These are phyloP conservation scores for Diploptera punctata DNA, from an alignment of 2,888 invertebrate species.

Conservation along the genomic window DNA sequence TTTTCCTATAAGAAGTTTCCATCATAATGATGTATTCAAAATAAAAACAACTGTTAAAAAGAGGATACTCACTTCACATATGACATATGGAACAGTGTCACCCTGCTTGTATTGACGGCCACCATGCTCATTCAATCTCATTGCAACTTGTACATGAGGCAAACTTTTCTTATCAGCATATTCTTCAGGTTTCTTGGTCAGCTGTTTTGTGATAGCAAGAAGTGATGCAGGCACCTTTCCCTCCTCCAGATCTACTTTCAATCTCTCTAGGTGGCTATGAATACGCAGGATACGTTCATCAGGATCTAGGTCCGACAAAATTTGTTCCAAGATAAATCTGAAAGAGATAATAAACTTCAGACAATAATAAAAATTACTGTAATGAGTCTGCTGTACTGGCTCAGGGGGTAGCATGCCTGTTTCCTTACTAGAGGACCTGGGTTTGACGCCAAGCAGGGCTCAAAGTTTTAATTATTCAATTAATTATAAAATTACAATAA, in stretches of 20 bases:
- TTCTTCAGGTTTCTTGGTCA: slow-evolving; percentile 93
- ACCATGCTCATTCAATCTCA: slow-evolving; percentile 73
- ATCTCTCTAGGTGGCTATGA: slow-evolving; percentile 76
- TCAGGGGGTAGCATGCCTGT: too few species aligned
- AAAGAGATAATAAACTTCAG: slow-evolving; percentile 39
- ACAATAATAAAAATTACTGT: too few species aligned
- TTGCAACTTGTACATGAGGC: slow-evolving; percentile 92
- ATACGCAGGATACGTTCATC: slow-evolving; percentile 90
- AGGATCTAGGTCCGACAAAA: slow-evolving; percentile 77
- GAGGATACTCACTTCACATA: slow-evolving; percentile 79
- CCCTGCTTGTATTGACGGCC: slow-evolving; percentile 88
- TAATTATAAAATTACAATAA: too few species aligned
- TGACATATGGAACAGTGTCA: slow-evolving; percentile 94
- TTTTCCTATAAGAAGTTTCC: too few species aligned
- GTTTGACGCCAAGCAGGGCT: too few species aligned
- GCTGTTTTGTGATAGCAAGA: slow-evolving; percentile 89
- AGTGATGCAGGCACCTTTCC: slow-evolving; percentile 75
- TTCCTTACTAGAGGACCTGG: too few species aligned
- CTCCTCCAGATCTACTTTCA: slow-evolving; percentile 75
- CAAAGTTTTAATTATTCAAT: too few species aligned
- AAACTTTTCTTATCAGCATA: slow-evolving; percentile 84
- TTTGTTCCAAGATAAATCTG: slow-evolving; percentile 79
- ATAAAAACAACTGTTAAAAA: too few species aligned
- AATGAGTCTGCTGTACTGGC: too few species aligned
- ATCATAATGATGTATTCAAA: too few species aligned